Conservation (phyloP, 2,797 vertebrate species). For the Tokudaia muenninki region DNA sequence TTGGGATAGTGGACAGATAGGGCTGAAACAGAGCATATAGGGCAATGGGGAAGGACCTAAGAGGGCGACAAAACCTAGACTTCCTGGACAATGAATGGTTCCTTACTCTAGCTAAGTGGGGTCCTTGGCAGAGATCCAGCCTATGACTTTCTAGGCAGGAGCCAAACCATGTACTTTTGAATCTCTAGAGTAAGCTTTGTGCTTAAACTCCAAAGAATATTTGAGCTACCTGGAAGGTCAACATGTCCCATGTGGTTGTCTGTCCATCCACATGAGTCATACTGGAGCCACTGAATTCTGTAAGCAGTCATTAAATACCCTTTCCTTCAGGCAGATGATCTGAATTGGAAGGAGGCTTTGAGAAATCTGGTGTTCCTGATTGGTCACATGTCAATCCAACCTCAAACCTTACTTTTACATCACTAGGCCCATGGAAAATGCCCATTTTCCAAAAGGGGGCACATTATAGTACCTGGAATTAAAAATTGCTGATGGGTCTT, state of each 20-base stretch:
- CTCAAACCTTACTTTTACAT: not conserved
- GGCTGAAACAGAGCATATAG: not conserved
- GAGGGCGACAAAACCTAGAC: not conserved
- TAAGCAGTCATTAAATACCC: not conserved
- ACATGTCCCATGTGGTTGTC: not conserved
- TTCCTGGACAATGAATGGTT: not conserved
- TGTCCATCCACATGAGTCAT: not conserved
- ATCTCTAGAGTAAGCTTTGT: not conserved
- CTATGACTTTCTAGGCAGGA: not conserved
- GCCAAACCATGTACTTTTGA: not conserved
- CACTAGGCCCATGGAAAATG: not conserved
- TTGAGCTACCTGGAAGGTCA: not conserved
- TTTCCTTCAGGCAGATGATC: not conserved
- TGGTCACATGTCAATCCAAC: not conserved
- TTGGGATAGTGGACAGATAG: not conserved
- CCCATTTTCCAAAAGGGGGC: not conserved
- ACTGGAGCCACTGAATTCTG: not conserved
- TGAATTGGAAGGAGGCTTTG: not conserved
- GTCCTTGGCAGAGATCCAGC: not conserved
- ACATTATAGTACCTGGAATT: not conserved
- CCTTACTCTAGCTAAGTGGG: not conserved
- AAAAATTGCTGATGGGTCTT: not conserved
- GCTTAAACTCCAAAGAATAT: conserved; percentile 7
- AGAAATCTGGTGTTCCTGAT: not conserved
- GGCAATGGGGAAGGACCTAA: not conserved